These are phyloP conservation scores for Callimorpha dominula DNA, from an alignment of 2,888 invertebrate genomes.

Conservation along the genomic window DNA sequence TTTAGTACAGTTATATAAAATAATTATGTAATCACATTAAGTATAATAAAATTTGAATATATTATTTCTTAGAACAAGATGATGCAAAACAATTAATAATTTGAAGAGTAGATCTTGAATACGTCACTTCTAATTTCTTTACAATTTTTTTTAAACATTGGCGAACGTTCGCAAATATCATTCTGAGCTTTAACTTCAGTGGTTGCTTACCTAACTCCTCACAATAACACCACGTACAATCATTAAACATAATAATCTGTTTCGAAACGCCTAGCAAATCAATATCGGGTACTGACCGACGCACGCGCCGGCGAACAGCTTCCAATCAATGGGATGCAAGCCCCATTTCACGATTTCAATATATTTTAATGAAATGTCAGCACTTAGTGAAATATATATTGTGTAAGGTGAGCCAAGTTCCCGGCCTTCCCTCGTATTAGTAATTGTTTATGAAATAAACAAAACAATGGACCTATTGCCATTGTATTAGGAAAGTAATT, in stretches of 20 bases:
- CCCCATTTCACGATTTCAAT: slow-evolving; percentile 85
- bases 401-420: slow-evolving; percentile 68
- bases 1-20: slow-evolving; percentile 28
- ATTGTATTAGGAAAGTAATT: slow-evolving; percentile 41
- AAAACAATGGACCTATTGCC: slow-evolving; percentile 58
- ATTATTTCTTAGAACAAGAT: neutral
- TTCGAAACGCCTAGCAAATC: slow-evolving; percentile 77
- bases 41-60: neutral
- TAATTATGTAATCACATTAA: slow-evolving; percentile 17
- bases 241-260: slow-evolving; percentile 61
- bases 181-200: slow-evolving; percentile 35
- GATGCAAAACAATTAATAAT: neutral
- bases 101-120: slow-evolving; percentile 4
- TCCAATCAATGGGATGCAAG: slow-evolving; percentile 83
- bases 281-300: slow-evolving; percentile 72
- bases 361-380: slow-evolving; percentile 85
- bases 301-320: slow-evolving; percentile 72
- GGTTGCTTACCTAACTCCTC: slow-evolving; percentile 41
- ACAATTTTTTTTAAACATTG: slow-evolving; percentile 19
- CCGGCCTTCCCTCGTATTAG: slow-evolving; percentile 58
- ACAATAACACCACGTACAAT: slow-evolving; percentile 51
- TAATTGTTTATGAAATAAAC: slow-evolving; percentile 60
- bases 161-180: slow-evolving; percentile 27
- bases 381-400: slow-evolving; percentile 80
- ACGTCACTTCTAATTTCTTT: slow-evolving; percentile 17